Evolutionary conservation across 37 sponge, comb jelly and placozoan genomes (phyloP).

Genomic region (Cladorhizidae sp.): DNA sequence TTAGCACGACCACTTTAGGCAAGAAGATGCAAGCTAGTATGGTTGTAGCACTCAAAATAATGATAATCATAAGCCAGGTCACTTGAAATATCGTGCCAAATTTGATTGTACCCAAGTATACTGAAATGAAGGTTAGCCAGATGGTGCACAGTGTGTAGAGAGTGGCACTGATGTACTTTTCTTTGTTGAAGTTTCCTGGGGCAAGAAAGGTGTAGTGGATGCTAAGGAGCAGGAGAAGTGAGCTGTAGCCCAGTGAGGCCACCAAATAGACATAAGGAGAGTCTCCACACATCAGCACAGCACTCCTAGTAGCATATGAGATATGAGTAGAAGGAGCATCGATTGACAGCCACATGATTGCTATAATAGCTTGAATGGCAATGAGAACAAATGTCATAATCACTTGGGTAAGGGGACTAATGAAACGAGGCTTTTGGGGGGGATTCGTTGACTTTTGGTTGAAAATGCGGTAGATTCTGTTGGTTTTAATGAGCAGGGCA

Average conservation of each 20-base stretch:
- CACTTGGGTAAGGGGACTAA: slow-evolving; percentile 43
- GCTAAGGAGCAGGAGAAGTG: slow-evolving; percentile 34
- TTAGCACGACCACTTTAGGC: too few species aligned
- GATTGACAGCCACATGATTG: slow-evolving; percentile 32
- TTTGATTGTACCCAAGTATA: too few species aligned
- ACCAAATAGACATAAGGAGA: slow-evolving; percentile 25
- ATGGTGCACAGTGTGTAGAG: too few species aligned
- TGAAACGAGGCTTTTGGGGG: not conserved
- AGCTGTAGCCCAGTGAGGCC: slow-evolving; percentile 43
- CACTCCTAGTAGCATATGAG: not conserved
- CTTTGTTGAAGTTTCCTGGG: too few species aligned
- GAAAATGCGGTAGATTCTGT: too few species aligned
- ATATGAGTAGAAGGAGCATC: slow-evolving; percentile 11
- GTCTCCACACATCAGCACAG: slow-evolving; percentile 36
- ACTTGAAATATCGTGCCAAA: too few species aligned
- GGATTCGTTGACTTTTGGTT: slow-evolving; percentile 4
- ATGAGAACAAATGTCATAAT: slow-evolving; percentile 51
- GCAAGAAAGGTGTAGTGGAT: slow-evolving; percentile 56
- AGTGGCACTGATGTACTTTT: too few species aligned
- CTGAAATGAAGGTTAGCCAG: too few species aligned
- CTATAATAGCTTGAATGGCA: slow-evolving; percentile 46
- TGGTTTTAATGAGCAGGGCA: too few species aligned
- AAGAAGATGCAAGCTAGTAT: too few species aligned
- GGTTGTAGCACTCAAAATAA: too few species aligned
- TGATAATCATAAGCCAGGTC: too few species aligned